phyloP scores from a whole-genome alignment of 2,113 vertebrate genomes.

The Paradoxurus hermaphroditus region DNA sequence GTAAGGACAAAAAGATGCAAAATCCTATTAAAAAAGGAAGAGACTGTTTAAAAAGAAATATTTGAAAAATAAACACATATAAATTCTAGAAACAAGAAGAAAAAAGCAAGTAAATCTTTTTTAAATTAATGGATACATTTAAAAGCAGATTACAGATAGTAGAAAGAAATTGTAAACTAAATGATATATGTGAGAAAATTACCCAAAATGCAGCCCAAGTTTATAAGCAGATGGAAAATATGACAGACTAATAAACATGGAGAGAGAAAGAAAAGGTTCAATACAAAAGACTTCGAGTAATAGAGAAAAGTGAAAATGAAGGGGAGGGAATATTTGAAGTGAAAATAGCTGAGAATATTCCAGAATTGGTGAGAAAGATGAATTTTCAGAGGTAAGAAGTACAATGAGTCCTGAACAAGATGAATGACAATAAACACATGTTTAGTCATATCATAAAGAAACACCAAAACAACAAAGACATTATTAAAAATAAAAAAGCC shows the following conservation, averaged over 20 bases:
- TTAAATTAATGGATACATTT: neutral
- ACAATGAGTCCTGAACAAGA: neutral
- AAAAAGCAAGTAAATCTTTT: neutral
- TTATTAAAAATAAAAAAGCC: neutral
- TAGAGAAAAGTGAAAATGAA: neutral
- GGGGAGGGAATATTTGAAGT: neutral
- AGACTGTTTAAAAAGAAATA: neutral
- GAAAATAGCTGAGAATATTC: neutral
- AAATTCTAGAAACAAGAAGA: neutral
- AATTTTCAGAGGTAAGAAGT: neutral
- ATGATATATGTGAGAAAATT: neutral
- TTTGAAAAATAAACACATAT: neutral
- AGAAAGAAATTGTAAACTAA: neutral
- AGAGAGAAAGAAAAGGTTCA: neutral
- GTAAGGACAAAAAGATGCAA: neutral
- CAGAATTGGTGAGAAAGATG: neutral
- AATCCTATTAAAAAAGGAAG: neutral
- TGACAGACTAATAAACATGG: neutral
- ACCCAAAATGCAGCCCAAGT: neutral
- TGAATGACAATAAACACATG: neutral
- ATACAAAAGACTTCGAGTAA: neutral
- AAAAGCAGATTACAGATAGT: neutral
- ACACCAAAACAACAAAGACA: neutral
- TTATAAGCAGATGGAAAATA: neutral
- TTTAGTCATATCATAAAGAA: neutral